Conservation (phyloP, 1,140 invertebrate species). For the Phortica variegata region DNA sequence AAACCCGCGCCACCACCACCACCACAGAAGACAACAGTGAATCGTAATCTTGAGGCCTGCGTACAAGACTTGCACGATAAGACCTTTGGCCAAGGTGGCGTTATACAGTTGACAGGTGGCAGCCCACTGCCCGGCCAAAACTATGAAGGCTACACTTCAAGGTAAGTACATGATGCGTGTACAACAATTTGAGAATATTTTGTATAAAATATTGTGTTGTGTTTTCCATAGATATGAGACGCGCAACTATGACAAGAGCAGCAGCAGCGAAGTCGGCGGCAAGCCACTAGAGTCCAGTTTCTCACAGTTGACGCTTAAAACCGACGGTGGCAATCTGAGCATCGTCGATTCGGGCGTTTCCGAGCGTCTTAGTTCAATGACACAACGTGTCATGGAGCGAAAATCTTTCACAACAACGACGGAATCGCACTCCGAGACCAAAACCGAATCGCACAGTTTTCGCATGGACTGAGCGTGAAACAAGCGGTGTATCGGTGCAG, state of each 20-base stretch:
- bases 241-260: slow-evolving; percentile 48
- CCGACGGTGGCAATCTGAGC: slow-evolving; percentile 49
- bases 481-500: slow-evolving; percentile 7
- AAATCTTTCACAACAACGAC: slow-evolving; percentile 61
- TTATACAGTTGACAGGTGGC: slow-evolving; percentile 44
- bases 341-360: slow-evolving; percentile 45
- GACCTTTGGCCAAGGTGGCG: slow-evolving; percentile 53
- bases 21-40: slow-evolving; percentile 39
- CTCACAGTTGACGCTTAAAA: slow-evolving; percentile 50
- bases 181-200: too few relatives aligned
- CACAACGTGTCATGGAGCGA: slow-evolving; percentile 61
- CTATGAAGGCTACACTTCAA: slow-evolving; percentile 65
- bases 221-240: slow-evolving; percentile 44
- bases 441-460: slow-evolving; percentile 56
- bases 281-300: slow-evolving; percentile 51
- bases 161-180: slow-evolving; percentile 58
- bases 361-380: slow-evolving; percentile 56
- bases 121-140: slow-evolving; percentile 57
- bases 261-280: slow-evolving; percentile 19
- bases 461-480: slow-evolving; percentile 37
- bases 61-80: slow-evolving; percentile 56
- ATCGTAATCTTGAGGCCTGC: slow-evolving; percentile 52
- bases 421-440: slow-evolving; percentile 59
- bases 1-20: slow-evolving; percentile 27
- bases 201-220: neutral